Percentiles rank a stretch among this genome's conserved stretches.
phyloP scores from a whole-genome alignment of 2,113 vertebrate species.

The Serilophus lunatus region DNA sequence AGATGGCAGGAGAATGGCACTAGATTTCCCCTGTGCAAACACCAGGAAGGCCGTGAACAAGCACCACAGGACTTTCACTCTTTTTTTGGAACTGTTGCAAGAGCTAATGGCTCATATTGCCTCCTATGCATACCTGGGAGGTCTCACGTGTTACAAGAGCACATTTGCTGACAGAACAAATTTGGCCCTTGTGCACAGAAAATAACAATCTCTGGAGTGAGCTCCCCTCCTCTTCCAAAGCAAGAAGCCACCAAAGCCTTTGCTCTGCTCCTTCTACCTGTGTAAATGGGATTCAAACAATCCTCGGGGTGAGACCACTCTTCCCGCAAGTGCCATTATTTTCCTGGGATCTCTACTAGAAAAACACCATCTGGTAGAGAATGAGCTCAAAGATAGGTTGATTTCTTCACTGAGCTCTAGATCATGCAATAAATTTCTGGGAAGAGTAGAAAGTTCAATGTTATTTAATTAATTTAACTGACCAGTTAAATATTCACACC shows the following conservation, averaged over 20 bases:
- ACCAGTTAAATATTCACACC: not conserved
- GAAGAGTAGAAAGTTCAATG: not conserved
- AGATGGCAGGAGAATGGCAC: slow-evolving; percentile 30
- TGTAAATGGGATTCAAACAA: not conserved
- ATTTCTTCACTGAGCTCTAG: not conserved
- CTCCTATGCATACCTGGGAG: not conserved
- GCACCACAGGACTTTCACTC: not conserved
- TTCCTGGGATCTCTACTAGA: not conserved
- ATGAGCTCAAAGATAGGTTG: not conserved
- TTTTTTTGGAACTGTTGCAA: slow-evolving; percentile 32
- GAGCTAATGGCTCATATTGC: not conserved
- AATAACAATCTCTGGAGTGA: not conserved
- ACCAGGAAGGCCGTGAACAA: not conserved
- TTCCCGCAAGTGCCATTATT: not conserved
- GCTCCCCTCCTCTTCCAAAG: not conserved
- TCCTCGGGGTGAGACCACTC: not conserved
- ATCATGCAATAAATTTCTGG: not conserved
- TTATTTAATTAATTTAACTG: not conserved
- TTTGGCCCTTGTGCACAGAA: not conserved
- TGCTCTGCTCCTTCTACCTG: not conserved
- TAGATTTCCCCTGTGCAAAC: not conserved
- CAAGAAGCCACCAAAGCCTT: not conserved
- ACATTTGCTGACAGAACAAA: not conserved
- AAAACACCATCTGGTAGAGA: not conserved
- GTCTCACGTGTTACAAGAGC: not conserved